A percentile compares a stretch with the other conserved stretches of the same genome.
These are phyloP conservation scores for Microcebus murinus DNA, from an alignment of 2,113 vertebrate species.

Conservation along the genomic window DNA sequence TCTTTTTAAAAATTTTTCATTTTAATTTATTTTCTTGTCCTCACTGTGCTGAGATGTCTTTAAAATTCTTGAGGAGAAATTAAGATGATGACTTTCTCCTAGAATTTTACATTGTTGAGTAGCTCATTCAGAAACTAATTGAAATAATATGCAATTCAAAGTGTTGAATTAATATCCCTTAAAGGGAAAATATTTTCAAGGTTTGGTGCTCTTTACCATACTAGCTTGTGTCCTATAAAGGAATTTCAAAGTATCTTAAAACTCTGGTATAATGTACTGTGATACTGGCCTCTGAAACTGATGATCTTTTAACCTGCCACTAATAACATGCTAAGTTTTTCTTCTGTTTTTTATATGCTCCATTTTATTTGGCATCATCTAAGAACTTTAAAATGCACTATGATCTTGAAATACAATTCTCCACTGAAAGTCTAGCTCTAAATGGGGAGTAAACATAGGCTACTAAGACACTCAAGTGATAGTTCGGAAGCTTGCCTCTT, in stretches of 20 bases:
- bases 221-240: background rate
- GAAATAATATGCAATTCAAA: background rate
- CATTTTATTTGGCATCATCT: background rate
- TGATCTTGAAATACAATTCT: background rate
- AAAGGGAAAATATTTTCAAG: background rate
- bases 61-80: constrained; percentile 59
- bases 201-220: background rate
- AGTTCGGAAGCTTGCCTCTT: background rate
- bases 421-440: background rate
- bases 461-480: background rate
- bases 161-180: constrained; percentile 9
- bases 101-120: background rate
- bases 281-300: background rate
- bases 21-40: no score
- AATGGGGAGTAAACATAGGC: background rate
- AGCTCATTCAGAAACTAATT: background rate
- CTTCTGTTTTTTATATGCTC: background rate
- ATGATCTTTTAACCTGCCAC: background rate
- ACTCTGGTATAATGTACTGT: background rate
- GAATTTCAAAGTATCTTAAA: constrained; percentile 9
- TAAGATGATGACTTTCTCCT: background rate
- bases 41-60: background rate
- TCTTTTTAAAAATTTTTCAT: no score
- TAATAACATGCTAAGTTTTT: background rate
- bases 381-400: background rate